These are phyloP conservation scores for Watsonalla cultraria DNA, from an alignment of 2,888 invertebrate genomes.

Conservation along the genomic window DNA sequence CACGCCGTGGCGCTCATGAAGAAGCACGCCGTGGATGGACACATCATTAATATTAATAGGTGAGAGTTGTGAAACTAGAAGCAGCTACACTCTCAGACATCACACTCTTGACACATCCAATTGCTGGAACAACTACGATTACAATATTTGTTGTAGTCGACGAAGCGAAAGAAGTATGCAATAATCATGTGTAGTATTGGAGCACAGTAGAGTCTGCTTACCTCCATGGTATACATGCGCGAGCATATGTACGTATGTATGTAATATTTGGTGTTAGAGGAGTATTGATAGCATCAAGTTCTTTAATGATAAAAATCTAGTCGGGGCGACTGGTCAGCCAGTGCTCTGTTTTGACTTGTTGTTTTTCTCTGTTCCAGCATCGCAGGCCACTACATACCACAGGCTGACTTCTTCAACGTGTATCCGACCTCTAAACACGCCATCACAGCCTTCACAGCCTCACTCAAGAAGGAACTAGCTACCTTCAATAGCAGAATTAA, in stretches of 20 bases:
- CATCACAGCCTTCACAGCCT: slow-evolving; percentile 66
- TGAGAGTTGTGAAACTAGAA: slow-evolving; percentile 10
- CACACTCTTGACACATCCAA: background rate
- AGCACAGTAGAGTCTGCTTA: no score
- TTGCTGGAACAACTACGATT: no score
- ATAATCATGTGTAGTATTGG: no score
- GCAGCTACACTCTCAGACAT: background rate
- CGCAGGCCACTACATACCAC: slow-evolving; percentile 50
- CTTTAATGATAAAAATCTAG: no score
- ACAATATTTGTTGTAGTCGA: no score
- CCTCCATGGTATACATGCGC: no score
- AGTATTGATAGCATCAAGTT: no score
- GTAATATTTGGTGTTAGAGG: no score
- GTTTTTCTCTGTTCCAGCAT: slow-evolving; percentile 30
- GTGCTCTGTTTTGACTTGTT: background rate
- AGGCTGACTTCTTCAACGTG: slow-evolving; percentile 39
- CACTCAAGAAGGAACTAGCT: slow-evolving; percentile 66
- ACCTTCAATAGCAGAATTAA: slow-evolving; percentile 53
- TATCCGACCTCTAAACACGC: slow-evolving; percentile 77
- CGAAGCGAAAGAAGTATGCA: no score
- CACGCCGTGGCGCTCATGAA: slow-evolving; percentile 65
- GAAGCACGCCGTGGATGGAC: slow-evolving; percentile 47
- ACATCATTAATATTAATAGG: slow-evolving; percentile 70
- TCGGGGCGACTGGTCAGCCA: no score
- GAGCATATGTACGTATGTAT: no score